These are phyloP conservation scores for Trinectes maculatus DNA, from an alignment of 2,113 vertebrate genomes.

Conservation along the genomic window DNA sequence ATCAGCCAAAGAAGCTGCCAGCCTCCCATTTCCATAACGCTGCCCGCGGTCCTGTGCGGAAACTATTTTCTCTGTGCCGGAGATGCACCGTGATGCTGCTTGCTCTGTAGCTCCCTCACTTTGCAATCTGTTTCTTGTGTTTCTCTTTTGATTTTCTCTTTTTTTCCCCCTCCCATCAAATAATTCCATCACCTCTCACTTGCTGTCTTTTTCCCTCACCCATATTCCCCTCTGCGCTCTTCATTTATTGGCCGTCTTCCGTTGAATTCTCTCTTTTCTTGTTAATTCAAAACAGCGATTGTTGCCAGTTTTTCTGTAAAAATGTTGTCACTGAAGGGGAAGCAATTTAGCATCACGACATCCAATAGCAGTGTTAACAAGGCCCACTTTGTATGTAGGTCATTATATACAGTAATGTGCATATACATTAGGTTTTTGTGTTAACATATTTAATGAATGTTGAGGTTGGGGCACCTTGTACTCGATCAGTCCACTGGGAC, in stretches of 20 bases:
- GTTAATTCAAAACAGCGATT: conserved; percentile 14
- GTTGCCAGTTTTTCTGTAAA: conserved; percentile 14
- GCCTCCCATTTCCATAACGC: conserved; percentile 82
- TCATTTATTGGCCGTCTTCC: conserved; percentile 22
- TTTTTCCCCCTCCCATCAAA: conserved; percentile 40
- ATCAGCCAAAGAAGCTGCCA: conserved; percentile 83
- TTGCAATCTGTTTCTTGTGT: conserved; percentile 66
- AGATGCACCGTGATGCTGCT: conserved; percentile 65
- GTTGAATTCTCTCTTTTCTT: conserved; percentile 15
- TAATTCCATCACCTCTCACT: conserved; percentile 37
- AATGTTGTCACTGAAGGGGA: conserved; percentile 23
- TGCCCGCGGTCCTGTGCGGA: conserved; percentile 77
- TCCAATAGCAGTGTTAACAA: conserved; percentile 11
- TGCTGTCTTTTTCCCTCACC: neutral
- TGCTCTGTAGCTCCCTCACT: conserved; percentile 53
- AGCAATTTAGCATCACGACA: neutral
- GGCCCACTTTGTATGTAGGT: conserved; percentile 21
- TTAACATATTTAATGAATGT: neutral
- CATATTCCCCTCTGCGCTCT: conserved; percentile 1
- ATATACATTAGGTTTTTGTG: neutral
- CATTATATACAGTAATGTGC: conserved; percentile 3
- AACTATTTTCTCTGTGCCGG: conserved; percentile 72
- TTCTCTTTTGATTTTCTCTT: conserved; percentile 64
- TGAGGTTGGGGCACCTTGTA: neutral
- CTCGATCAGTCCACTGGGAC: neutral